These are phyloP conservation scores for Bungarus multicinctus DNA, from an alignment of 2,113 vertebrate genomes.

Conservation along the genomic window DNA sequence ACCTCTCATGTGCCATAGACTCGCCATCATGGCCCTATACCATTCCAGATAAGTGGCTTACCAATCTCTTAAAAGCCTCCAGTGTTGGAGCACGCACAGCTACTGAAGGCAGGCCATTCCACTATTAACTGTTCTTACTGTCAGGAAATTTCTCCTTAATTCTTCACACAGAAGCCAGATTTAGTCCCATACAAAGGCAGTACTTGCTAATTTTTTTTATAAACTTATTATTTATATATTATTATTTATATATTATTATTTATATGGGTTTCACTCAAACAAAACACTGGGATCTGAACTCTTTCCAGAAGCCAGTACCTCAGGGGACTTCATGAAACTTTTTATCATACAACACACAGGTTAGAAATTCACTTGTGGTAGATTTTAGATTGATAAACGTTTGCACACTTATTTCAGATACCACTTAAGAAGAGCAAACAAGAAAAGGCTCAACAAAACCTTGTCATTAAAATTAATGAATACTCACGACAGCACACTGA, in stretches of 20 bases:
- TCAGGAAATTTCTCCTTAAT: background rate
- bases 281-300: background rate
- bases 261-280: background rate
- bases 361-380: constrained; percentile 29
- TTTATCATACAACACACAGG: background rate
- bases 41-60: too few species aligned
- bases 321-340: background rate
- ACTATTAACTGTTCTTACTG: background rate
- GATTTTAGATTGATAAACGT: constrained; percentile 39
- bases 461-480: constrained; percentile 73
- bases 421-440: constrained; percentile 36
- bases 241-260: too few species aligned
- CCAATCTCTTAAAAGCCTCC: background rate
- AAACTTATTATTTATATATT: constrained; percentile 5
- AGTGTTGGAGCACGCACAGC: background rate
- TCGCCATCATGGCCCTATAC: too few species aligned
- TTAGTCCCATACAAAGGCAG: background rate
- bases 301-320: constrained; percentile 12
- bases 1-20: too few species aligned
- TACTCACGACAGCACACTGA: constrained; percentile 48
- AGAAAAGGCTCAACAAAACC: constrained; percentile 49
- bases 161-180: background rate
- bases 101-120: background rate
- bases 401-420: constrained; percentile 4
- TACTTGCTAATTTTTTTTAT: background rate